These are phyloP conservation scores for Larimichthys crocea DNA, from an alignment of 2,113 vertebrate genomes.

Conservation along the genomic window DNA sequence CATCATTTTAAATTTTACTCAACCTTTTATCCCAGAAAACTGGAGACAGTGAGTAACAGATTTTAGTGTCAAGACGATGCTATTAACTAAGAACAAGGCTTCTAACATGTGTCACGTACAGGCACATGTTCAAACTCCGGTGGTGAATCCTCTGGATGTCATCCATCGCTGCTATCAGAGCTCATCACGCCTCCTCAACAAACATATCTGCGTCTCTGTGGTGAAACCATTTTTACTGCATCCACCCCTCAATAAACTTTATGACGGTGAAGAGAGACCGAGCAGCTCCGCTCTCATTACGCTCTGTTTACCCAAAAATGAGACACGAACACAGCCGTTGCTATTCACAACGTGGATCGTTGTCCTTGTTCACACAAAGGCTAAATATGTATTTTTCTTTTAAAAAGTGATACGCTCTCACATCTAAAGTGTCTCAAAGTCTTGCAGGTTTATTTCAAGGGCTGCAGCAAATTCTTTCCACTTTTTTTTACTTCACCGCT, in stretches of 20 bases:
- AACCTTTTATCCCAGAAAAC: too few species aligned
- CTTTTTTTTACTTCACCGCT: too few species aligned
- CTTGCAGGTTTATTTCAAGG: too few species aligned
- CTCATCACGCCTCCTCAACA: conserved; percentile 50
- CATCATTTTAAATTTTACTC: too few species aligned
- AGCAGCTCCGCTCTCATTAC: conserved; percentile 57
- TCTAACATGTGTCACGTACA: background rate
- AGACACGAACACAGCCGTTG: conserved; percentile 39
- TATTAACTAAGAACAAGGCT: background rate
- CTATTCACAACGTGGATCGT: conserved; percentile 21
- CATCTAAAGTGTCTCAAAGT: too few species aligned
- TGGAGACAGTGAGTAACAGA: background rate
- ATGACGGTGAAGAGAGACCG: conserved; percentile 50
- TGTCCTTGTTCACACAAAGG: background rate
- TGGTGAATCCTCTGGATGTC: background rate
- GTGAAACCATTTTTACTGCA: conserved; percentile 72
- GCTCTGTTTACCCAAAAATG: conserved; percentile 67
- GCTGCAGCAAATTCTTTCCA: too few species aligned
- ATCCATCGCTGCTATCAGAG: conserved; percentile 29
- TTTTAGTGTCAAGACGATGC: background rate
- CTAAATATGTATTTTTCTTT: too few species aligned
- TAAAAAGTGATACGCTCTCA: too few species aligned
- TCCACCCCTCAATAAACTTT: conserved; percentile 78
- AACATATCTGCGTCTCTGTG: conserved; percentile 79
- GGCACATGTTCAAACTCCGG: background rate